Base-by-base conservation (phyloP, 2,113 vertebrate genomes). In the Dipodomys merriami region DNA sequence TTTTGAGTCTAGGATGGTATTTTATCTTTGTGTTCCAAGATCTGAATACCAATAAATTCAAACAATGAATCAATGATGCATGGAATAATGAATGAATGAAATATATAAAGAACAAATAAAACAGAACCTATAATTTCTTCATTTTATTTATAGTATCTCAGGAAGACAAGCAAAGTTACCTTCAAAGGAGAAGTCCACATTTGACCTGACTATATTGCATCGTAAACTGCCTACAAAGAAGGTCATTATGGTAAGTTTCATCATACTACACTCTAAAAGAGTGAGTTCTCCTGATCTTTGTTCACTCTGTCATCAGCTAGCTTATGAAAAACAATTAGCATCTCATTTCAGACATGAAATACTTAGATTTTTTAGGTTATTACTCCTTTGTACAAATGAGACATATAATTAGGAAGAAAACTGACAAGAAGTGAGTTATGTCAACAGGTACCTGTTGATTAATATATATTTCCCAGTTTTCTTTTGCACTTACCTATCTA, bases 151-250 rank as follows among this genome's bases (percentile, higher is more conserved):
- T 57, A 67, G 84, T 74, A 68, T 46, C 46, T 88, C 35, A 72
- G 60, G 57, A 83, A 72, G 76, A 39, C 69, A 83, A 92, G 67
- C 30, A 35, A 90, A 73, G 27, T 78, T 77, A 83, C 11, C 46
- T 90, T 90, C 71, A 78, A 69, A 88, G 68, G 33, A n/a, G 44
- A 86, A 5, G 65, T 62, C 64, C 77, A 90, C 64, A 73, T 60
- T 62, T 73, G 53, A 49, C 92, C 15, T 77, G 49, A 72, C 65
- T 85, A 35, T 71, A 18, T 30, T 76, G 33, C 25, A 20, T 19
- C 82, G 82, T 83, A 81, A 67, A 90, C 78, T 29, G 46, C 60
- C 46, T 94, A 73, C 86, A 90, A n/a, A 83, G 74, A 72, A 46
- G 46, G 15, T 35, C 39, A 33, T 86, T 82, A 30, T 39, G 6